phyloP scores from a whole-genome alignment of 2,888 invertebrate species.

The Hemistola chrysoprasaria region DNA sequence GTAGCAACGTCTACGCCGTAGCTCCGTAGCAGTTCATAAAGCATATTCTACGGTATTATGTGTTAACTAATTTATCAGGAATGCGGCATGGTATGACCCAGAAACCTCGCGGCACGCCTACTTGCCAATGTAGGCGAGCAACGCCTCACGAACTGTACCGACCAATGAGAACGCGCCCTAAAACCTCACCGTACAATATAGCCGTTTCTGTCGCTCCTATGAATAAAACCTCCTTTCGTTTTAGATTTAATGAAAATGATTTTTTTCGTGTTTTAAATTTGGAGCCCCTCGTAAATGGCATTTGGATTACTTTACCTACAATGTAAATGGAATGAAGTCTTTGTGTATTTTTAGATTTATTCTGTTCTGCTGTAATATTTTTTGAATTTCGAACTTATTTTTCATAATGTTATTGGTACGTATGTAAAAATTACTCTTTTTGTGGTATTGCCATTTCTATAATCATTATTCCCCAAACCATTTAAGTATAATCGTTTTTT shows the following conservation, averaged over 20 bases:
- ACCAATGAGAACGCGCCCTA: slow-evolving; percentile 70
- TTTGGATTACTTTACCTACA: slow-evolving; percentile 22
- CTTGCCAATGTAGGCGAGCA: slow-evolving; percentile 55
- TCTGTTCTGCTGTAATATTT: slow-evolving; percentile 1
- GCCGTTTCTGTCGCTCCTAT: slow-evolving; percentile 60
- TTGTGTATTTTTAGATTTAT: slow-evolving; percentile 3
- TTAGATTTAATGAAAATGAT: slow-evolving; percentile 21
- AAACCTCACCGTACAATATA: slow-evolving; percentile 55
- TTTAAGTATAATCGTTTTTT: too few species aligned
- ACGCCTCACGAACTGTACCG: slow-evolving; percentile 65
- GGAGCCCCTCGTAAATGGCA: slow-evolving; percentile 20
- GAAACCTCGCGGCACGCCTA: slow-evolving; percentile 62
- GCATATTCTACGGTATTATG: slow-evolving; percentile 49
- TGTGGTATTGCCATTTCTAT: too few species aligned
- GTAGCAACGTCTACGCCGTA: slow-evolving; percentile 61
- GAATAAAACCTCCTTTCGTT: slow-evolving; percentile 25
- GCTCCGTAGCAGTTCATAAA: slow-evolving; percentile 49
- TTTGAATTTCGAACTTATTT: too few species aligned
- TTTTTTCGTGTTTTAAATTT: slow-evolving; percentile 18
- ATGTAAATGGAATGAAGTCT: slow-evolving; percentile 10
- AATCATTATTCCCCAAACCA: too few species aligned
- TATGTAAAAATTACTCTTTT: too few species aligned
- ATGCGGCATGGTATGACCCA: slow-evolving; percentile 39
- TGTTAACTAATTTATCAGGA: slow-evolving; percentile 52
- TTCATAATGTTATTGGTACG: too few species aligned